phyloP scores from a whole-genome alignment of 2,888 invertebrate species.

The Macrosiphum euphorbiae region DNA sequence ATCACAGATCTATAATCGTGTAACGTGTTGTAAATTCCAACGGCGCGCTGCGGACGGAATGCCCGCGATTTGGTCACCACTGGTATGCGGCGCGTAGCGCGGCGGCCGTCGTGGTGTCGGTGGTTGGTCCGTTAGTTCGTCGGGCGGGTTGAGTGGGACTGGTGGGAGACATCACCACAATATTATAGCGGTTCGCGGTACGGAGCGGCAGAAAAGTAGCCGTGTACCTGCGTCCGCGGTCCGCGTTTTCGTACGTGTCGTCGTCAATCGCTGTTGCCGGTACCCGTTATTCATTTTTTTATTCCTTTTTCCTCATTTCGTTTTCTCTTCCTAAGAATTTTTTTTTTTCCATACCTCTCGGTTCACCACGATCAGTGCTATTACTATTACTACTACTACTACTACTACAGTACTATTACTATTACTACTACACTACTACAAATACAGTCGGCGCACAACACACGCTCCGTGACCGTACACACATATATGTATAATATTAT shows the following conservation, averaged over 20 bases:
- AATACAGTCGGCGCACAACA: background rate
- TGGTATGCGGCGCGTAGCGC: slow-evolving; percentile 45
- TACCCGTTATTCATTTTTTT: slow-evolving; percentile 43
- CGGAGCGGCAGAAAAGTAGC: background rate
- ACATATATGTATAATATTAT: background rate
- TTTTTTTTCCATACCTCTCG: background rate
- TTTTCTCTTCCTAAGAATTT: slow-evolving; percentile 33
- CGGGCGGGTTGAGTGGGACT: background rate
- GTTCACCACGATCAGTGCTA: background rate
- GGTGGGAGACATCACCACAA: background rate
- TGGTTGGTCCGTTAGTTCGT: background rate
- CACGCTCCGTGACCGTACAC: background rate
- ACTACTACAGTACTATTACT: background rate
- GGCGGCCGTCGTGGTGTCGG: background rate
- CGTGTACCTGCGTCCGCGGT: background rate
- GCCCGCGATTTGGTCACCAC: slow-evolving; percentile 23
- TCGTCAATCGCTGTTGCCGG: slow-evolving; percentile 1
- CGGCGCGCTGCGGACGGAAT: background rate
- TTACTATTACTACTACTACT: background rate
- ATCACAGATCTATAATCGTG: background rate
- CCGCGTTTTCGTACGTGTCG: slow-evolving; percentile 23
- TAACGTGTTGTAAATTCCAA: background rate
- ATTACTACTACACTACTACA: background rate
- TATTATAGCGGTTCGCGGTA: background rate
- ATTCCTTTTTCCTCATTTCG: background rate